Evolutionary conservation across 1,140 invertebrate genomes (phyloP), one percentile per base, ranked within the genome.

Genomic region (Carcinoscorpius rotundicauda): DNA sequence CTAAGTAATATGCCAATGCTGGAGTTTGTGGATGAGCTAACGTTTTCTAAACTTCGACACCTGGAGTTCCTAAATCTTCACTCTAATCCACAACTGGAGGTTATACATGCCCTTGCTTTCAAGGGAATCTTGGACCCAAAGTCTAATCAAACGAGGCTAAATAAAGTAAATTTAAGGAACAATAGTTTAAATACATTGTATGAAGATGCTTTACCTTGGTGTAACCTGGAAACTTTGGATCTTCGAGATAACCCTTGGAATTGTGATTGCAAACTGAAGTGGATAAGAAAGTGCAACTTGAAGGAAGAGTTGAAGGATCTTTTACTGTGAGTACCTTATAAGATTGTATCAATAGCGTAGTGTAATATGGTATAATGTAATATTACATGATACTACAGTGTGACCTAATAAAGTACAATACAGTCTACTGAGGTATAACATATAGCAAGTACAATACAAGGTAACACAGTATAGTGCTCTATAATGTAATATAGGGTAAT

Each of bases 221-320:
- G 64, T 6, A 64, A 61, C 10, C 53, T 70, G 9, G 62, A 53
- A 11, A 62, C 52, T n/a, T 61, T 72, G 49, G 69, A 72, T 58
- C 49, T 72, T 4, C 62, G 63, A 49, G 64, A 61, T 49, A 72
- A 72, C 65, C 71, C 69, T 6, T 70, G 67, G 69, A 49, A 49
- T 29, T 72, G 71, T 61, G 69, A 72, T 52, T 72, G 71, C 51
- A 56, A 61, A 59, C 49, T 72, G 53, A 65, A 50, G 5, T 72
- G 71, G 71, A 61, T 70, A 8, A 62, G 60, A n/a, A 52, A 67
- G 5, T 72, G 69, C 59, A 10, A 66, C 3, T 57, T 67, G 5
- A 65, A 61, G 49, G 5, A 53, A 50, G 52, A 69, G n/a, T 51
- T 61, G 6, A 48, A 56, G 4, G 56, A 64, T 11, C 62, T 66